Evolutionary conservation across 2,113 vertebrate species (phyloP).

Genomic region (Castor canadensis): DNA sequence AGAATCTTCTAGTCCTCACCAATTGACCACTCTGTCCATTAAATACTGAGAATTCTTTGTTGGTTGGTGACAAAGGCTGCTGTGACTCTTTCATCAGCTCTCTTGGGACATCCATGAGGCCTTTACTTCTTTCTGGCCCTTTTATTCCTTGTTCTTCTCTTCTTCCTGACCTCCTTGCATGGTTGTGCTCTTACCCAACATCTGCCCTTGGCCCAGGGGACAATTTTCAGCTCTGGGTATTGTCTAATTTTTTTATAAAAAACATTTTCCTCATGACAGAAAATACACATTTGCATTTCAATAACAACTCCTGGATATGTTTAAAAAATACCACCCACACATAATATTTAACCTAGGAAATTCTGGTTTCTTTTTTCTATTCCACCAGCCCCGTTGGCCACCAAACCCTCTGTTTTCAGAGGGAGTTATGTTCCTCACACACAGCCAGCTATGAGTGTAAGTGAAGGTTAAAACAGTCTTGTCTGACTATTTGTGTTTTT

Average conservation of each 20-base stretch:
- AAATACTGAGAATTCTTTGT: neutral
- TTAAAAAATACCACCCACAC: constrained; percentile 65
- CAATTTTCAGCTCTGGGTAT: constrained; percentile 72
- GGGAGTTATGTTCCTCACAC: neutral
- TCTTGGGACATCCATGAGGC: neutral
- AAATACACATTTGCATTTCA: constrained; percentile 70
- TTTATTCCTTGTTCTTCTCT: neutral
- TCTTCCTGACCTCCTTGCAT: neutral
- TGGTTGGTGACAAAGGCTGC: constrained; percentile 42
- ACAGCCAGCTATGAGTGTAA: neutral
- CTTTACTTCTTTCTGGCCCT: constrained; percentile 13
- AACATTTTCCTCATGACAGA: constrained; percentile 41
- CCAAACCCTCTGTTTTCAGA: neutral
- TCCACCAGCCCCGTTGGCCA: neutral
- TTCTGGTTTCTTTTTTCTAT: constrained; percentile 2
- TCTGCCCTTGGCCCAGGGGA: constrained; percentile 65
- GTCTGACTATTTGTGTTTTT: neutral
- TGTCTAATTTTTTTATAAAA: constrained; percentile 45
- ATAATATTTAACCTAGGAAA: constrained; percentile 65
- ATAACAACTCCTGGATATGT: constrained; percentile 61
- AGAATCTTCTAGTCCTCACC: neutral
- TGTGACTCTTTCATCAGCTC: constrained; percentile 54
- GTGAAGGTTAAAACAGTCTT: neutral
- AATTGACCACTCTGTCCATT: neutral
- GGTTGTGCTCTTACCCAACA: constrained; percentile 54